Percentiles rank a stretch among this genome's conserved stretches.
These are phyloP conservation scores for Physocephala rufipes DNA, from an alignment of 2,888 invertebrate genomes.

Conservation along the genomic window DNA sequence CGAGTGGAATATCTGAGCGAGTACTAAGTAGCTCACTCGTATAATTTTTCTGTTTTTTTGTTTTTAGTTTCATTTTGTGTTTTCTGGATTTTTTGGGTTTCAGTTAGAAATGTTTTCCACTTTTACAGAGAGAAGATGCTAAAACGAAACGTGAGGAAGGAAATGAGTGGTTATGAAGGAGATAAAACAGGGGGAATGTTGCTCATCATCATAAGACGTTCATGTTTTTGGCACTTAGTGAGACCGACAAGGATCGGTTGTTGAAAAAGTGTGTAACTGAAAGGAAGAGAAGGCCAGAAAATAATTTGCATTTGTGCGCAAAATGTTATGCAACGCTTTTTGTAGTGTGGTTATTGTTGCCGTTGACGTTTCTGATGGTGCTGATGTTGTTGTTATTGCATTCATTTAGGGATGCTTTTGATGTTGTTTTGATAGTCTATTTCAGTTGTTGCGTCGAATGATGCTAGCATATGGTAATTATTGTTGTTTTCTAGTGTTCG, in stretches of 20 bases:
- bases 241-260: neutral
- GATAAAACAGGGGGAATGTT: neutral
- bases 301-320: constrained; percentile 35
- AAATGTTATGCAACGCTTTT: neutral
- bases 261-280: too few species aligned
- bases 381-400: constrained; percentile 14
- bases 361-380: neutral
- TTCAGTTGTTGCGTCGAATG: too few species aligned
- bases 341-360: neutral
- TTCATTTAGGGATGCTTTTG: neutral
- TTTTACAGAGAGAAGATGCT: neutral
- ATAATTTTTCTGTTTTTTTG: neutral
- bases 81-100: neutral
- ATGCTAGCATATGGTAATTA: too few species aligned
- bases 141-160: neutral
- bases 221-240: constrained; percentile 16
- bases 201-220: neutral
- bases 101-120: neutral
- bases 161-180: too few species aligned
- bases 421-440: too few species aligned
- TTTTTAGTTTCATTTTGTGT: neutral
- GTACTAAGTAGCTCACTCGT: constrained; percentile 31
- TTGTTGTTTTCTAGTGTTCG: neutral
- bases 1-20: constrained; percentile 25
- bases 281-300: neutral